A percentile compares a stretch with the other conserved stretches of the same genome.
phyloP scores from a whole-genome alignment of 2,113 vertebrate species.

The Mormyrus lacerda region DNA sequence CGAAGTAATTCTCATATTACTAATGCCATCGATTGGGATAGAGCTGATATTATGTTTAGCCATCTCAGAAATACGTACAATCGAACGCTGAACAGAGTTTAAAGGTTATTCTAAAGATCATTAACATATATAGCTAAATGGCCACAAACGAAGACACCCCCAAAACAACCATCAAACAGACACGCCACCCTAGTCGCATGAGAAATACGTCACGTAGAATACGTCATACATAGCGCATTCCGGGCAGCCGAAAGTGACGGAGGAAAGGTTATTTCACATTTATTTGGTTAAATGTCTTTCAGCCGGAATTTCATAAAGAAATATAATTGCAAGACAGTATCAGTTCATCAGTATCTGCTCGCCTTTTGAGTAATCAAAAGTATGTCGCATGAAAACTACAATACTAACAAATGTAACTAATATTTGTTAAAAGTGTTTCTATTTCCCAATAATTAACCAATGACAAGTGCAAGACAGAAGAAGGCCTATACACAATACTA shows the following conservation, averaged over 20 bases:
- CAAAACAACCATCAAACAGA: background rate
- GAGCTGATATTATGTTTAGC: slow-evolving; percentile 46
- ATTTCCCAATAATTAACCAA: background rate
- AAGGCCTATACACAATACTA: no score
- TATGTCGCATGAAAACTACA: background rate
- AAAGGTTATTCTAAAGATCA: background rate
- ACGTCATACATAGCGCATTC: background rate
- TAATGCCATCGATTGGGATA: slow-evolving; percentile 58
- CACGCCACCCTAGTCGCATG: background rate
- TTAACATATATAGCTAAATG: background rate
- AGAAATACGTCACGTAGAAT: background rate
- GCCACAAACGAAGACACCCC: background rate
- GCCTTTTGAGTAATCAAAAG: background rate
- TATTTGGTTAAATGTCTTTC: background rate
- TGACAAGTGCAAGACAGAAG: background rate
- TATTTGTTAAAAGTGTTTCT: background rate
- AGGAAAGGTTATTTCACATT: background rate
- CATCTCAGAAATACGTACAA: slow-evolving; percentile 38
- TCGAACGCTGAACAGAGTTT: background rate
- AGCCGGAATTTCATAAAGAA: background rate
- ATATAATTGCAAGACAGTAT: background rate
- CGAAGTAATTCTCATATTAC: slow-evolving; percentile 61
- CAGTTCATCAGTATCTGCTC: background rate
- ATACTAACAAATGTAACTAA: background rate
- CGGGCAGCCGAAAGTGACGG: background rate